A percentile compares a stretch with the other conserved stretches of the same genome.
Evolutionary conservation across 1,140 invertebrate species (phyloP).

Genomic region (Caenorhabditis briggsae): DNA sequence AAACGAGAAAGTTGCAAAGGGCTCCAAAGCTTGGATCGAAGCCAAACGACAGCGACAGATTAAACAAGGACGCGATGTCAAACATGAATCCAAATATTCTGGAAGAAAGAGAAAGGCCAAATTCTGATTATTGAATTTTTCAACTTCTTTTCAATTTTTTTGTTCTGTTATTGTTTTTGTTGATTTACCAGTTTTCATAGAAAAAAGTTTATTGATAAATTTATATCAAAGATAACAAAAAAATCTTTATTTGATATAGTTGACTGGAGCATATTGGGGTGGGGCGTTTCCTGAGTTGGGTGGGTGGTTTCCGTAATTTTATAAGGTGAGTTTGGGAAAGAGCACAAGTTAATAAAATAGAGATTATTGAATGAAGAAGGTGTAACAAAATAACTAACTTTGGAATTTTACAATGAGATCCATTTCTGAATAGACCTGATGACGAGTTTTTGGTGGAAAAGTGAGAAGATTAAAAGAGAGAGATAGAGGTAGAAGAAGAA

Average conservation of each 20-base stretch:
- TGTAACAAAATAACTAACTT: not conserved
- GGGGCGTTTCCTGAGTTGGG: constrained; percentile 47
- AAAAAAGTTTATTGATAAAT: constrained; percentile 35
- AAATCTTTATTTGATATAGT: constrained; percentile 19
- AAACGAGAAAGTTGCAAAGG: constrained; percentile 66
- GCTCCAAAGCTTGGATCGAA: constrained; percentile 71
- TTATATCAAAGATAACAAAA: not conserved
- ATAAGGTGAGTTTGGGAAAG: constrained; percentile 23
- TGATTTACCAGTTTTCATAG: not conserved
- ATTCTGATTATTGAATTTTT: constrained; percentile 46
- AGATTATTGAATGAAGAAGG: not conserved
- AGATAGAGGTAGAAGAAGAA: not conserved
- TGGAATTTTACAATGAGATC: constrained; percentile 27
- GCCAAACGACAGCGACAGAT: constrained; percentile 69
- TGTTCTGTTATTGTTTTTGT: constrained; percentile 27
- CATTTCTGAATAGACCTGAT: constrained; percentile 8
- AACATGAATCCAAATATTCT: constrained; percentile 70
- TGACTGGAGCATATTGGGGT: not conserved
- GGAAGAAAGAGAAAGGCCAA: constrained; percentile 68
- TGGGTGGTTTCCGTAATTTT: constrained; percentile 42
- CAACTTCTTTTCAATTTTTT: not conserved
- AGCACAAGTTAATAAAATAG: constrained; percentile 9
- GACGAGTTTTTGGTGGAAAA: constrained; percentile 31
- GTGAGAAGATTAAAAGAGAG: constrained; percentile 34
- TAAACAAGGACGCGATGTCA: constrained; percentile 69